These are phyloP conservation scores for Pocillopora verrucosa DNA, from an alignment of 64 coral and sea anemone species.

Conservation along the genomic window DNA sequence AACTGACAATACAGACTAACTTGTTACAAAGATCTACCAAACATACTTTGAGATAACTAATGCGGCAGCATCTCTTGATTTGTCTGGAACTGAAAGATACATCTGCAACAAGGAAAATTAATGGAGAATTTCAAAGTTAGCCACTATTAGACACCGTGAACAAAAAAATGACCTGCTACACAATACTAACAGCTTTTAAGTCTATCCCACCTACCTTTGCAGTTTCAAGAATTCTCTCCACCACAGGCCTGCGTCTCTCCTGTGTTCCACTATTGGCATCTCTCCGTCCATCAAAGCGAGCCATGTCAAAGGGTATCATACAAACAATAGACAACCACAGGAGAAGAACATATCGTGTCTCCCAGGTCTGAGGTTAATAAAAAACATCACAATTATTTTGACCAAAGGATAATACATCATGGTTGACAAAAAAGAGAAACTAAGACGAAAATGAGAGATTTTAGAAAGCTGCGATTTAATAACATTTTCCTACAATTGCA, in stretches of 20 bases:
- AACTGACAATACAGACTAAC: too few species aligned
- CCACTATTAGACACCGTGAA: background rate
- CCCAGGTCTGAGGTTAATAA: conserved; percentile 82
- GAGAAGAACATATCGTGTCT: conserved; percentile 83
- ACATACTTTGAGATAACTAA: conserved; percentile 93
- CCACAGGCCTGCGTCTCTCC: conserved; percentile 68
- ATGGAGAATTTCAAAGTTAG: background rate
- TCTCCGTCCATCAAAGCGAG: conserved; percentile 88
- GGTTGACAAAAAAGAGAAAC: too few species aligned
- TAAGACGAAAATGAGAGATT: too few species aligned
- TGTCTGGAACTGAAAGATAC: conserved; percentile 93
- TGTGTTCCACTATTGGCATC: background rate
- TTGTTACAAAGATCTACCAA: too few species aligned
- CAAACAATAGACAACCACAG: conserved; percentile 98
- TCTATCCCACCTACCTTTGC: conserved; percentile 69
- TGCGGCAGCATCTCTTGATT: conserved; percentile 97
- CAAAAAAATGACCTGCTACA: background rate
- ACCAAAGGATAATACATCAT: too few species aligned
- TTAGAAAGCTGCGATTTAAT: too few species aligned
- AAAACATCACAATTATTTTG: background rate
- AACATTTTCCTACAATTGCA: too few species aligned
- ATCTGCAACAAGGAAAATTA: conserved; percentile 28
- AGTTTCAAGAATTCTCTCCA: conserved; percentile 85
- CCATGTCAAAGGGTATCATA: conserved; percentile 99
- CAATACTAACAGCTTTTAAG: background rate